Evolutionary conservation across 2,797 vertebrate genomes (phyloP).

Genomic region (Steatocranus sp.): DNA sequence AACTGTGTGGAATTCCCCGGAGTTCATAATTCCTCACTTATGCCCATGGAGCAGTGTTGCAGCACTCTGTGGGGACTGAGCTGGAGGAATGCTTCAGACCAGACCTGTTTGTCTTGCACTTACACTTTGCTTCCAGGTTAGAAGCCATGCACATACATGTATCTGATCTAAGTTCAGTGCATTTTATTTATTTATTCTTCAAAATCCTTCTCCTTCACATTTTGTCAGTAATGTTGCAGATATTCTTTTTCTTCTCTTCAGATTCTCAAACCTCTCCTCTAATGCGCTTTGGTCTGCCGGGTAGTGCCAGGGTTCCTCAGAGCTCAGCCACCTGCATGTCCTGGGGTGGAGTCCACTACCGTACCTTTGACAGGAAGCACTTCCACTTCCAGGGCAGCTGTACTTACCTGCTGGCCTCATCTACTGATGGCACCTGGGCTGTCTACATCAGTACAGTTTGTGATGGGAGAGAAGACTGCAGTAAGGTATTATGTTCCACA

Average conservation of each 20-base stretch:
- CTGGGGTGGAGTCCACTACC: conserved; percentile 85
- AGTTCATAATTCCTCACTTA: conserved; percentile 71
- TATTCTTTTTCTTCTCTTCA: conserved; percentile 1
- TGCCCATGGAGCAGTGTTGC: conserved; percentile 84
- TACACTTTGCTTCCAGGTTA: conserved; percentile 73
- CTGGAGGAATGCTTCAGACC: conserved; percentile 78
- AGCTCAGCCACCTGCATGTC: conserved; percentile 77
- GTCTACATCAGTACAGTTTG: conserved; percentile 74
- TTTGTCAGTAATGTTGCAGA: background rate
- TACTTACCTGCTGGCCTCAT: conserved; percentile 79
- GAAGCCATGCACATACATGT: background rate
- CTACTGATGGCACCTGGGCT: conserved; percentile 81
- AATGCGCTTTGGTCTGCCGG: conserved; percentile 51
- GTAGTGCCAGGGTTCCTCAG: conserved; percentile 50
- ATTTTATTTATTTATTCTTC: background rate
- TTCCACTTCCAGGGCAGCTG: conserved; percentile 85
- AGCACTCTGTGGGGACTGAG: conserved; percentile 80
- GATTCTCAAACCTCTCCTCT: conserved; percentile 69
- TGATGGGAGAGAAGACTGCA: conserved; percentile 61
- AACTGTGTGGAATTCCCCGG: conserved; percentile 75
- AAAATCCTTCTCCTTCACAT: background rate
- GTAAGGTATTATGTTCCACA: conserved; percentile 64
- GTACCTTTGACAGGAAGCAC: conserved; percentile 84
- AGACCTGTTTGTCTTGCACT: conserved; percentile 80
- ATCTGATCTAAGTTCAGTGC: background rate